Conservation (phyloP, 2,113 vertebrate genomes). For the Chitala chitala region DNA sequence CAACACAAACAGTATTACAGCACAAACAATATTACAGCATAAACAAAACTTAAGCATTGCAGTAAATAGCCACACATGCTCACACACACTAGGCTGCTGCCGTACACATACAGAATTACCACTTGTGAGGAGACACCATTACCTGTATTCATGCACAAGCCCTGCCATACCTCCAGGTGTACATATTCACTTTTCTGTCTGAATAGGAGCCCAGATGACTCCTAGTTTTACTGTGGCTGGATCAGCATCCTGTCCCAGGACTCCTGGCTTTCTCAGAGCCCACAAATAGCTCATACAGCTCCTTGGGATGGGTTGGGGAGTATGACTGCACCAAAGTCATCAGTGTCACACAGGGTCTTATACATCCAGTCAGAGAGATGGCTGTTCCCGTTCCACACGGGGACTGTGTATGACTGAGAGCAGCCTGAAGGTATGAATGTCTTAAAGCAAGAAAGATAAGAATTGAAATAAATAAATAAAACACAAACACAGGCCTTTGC, state of each 20-base stretch:
- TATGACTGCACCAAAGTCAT: conserved; percentile 8
- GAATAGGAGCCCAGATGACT: not conserved
- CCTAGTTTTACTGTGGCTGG: not conserved
- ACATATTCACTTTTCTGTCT: not conserved
- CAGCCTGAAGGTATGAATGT: not conserved
- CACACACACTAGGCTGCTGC: not conserved
- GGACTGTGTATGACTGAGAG: not conserved
- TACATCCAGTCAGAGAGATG: not conserved
- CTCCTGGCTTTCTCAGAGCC: conserved; percentile 1
- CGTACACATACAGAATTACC: not conserved
- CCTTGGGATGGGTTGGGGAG: not conserved
- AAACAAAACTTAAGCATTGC: not conserved
- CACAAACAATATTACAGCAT: not conserved
- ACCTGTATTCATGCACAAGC: not conserved
- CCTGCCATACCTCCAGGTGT: not conserved
- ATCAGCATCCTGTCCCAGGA: not conserved
- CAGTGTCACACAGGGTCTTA: not conserved
- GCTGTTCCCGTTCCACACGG: not conserved
- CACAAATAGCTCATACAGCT: not conserved
- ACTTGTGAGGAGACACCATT: not conserved
- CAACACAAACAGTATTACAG: too few relatives aligned
- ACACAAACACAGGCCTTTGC: too few relatives aligned
- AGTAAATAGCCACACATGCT: not conserved
- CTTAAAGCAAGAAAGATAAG: not conserved
- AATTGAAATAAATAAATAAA: not conserved